Evolutionary conservation across 2,113 vertebrate species (phyloP), one percentile per base, ranked within the genome.

Genomic region (Pavo muticus): DNA sequence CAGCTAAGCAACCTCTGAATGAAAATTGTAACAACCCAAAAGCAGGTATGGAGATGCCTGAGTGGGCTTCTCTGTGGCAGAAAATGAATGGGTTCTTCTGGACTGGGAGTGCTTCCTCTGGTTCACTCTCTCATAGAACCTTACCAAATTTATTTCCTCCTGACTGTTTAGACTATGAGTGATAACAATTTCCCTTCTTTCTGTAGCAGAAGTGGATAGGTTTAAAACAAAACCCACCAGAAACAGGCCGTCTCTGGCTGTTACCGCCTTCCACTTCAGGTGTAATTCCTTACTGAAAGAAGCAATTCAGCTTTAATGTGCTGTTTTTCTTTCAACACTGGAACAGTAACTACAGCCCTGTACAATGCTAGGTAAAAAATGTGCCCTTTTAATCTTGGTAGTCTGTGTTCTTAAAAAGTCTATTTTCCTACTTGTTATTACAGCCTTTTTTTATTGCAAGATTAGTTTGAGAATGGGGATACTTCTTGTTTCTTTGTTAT

Each of bases 141-240:
- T 81, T 91, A 63, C 30, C 44, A 61, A 76, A 70, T 60, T 93
- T 16, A 13, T 79, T 91, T 87, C n/a, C 21, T 84, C 50, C 69
- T 71, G 10, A 11, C 42, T 67, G 11, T 71, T 92, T 47, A 68
- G 50, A n/a, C 11, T 50, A 25, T 48, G 56, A 39, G 52, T 4
- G 2, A 24, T 40, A 60, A 56, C 0, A 0, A 23, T 35, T 13
- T 45, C 17, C 14, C 10, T 91, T 84, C 47, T 75, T 84, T 67
- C 87, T 69, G 4, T 47, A 48, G 69, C 20, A 45, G 15, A 92
- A 90, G 4, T 48, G 25, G 78, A 18, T 32, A 3, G 5, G 10
- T 57, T 94, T 57, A 25, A 71, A 84, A 83, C 61, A 73, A 35
- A 12, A 30, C 23, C 21, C 10, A 14, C 25, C 14, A 84, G 52